These are phyloP conservation scores for Toxotes chatareus DNA, from an alignment of 2,113 vertebrate species.

Conservation along the genomic window DNA sequence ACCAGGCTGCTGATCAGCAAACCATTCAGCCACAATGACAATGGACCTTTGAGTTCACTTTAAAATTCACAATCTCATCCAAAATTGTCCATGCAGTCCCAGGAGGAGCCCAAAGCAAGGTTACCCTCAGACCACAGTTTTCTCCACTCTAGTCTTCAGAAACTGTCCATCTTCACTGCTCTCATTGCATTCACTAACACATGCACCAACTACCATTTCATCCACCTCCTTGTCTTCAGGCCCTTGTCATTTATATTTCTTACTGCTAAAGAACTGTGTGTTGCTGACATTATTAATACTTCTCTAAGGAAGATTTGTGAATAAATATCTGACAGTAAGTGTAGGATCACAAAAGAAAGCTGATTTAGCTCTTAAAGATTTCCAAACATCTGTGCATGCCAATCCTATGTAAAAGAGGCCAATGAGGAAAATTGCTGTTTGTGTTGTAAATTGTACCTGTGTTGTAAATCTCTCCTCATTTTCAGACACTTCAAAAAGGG, in stretches of 20 bases:
- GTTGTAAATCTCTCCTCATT: constrained; percentile 6
- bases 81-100: constrained; percentile 29
- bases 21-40: constrained; percentile 53
- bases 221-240: constrained; percentile 5
- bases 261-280: neutral
- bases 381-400: too few relatives aligned
- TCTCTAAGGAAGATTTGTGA: neutral
- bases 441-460: neutral
- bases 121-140: constrained; percentile 24
- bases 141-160: neutral
- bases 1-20: constrained; percentile 23
- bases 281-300: neutral
- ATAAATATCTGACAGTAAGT: neutral
- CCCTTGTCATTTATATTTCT: constrained; percentile 18
- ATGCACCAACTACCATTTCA: neutral
- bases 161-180: constrained; percentile 13
- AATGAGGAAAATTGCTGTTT: constrained; percentile 1
- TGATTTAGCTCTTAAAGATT: too few relatives aligned
- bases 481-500: constrained; percentile 21
- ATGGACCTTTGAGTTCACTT: constrained; percentile 47
- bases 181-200: constrained; percentile 3
- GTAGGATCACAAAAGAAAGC: neutral
- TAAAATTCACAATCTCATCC: constrained; percentile 55
- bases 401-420: neutral
- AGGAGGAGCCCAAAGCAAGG: constrained; percentile 49